Base-by-base conservation (phyloP, 2,888 invertebrate genomes). In the Sphecodes monilicornis region DNA sequence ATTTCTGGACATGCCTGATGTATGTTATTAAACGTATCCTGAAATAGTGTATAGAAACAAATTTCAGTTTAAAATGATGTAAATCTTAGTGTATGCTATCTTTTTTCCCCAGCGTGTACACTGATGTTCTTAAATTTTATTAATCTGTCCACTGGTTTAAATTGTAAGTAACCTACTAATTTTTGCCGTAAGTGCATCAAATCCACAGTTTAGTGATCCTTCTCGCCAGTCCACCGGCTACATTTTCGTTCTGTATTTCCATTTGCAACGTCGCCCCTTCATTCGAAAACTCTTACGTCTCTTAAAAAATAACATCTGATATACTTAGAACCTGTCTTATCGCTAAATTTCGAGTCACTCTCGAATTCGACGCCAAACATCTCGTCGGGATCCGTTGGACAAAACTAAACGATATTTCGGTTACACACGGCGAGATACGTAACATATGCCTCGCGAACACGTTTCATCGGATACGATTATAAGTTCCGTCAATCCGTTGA, bases 251-350 rank as follows among this genome's bases (percentile, higher is more conserved):
- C 32, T 54, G 16, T 22, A 32, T n/a, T 68, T 3, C 54, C 41
- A 10, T 1, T 29, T 29, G 18, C 60, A 60, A 60, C 29, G 66
- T 16, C 41, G 16, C 11, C 32, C 29, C n/a, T 32, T 60, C 6
- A 13, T 46, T 13, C n/a, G 36, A 18, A 50, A 39, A 39, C 16
- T 57, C 26, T 69, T 50, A 54, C 84, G 66, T 57, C 50, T 73
- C 85, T 85, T 86, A 82, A 86, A 86, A 86, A 82, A 86, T 86
- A 86, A 82, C 64, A 82, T 86, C 70, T 86, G 82, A 82, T 86
- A 86, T 78, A 86, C 39, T 66, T 79, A 68, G 82, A 79, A 73
- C 29, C 36, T 77, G 70, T n/a, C 86, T 86, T 86, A 86, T 54
- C 73, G 29, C 74, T 86, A 76, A 46, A 57, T 68, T 64, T 57